Conservation (phyloP, 2,888 invertebrate species). For the Ormyrus nitidulus region DNA sequence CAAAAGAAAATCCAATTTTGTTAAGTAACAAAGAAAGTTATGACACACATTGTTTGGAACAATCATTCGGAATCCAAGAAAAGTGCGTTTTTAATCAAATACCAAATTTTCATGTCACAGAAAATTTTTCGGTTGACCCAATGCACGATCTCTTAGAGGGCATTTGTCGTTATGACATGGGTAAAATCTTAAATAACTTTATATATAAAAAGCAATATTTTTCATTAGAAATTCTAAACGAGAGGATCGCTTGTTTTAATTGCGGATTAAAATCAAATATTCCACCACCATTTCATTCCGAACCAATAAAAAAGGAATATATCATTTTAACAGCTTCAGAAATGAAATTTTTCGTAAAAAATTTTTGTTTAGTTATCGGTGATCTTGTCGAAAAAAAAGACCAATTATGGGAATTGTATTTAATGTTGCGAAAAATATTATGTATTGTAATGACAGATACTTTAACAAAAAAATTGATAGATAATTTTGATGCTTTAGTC, state of each 20-base stretch:
- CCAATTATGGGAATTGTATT: conserved; percentile 9
- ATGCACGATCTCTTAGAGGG: conserved; percentile 21
- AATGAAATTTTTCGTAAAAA: conserved; percentile 15
- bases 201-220: conserved; percentile 23
- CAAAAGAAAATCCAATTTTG: neutral
- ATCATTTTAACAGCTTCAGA: conserved; percentile 20
- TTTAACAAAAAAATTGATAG: neutral
- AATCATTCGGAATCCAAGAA: neutral
- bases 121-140: neutral
- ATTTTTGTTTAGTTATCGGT: conserved; percentile 11
- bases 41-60: neutral
- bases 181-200: neutral
- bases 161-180: neutral
- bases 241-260: neutral
- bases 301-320: neutral
- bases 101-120: neutral
- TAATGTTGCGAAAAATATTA: conserved; percentile 11
- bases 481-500: neutral
- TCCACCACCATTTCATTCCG: neutral
- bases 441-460: neutral
- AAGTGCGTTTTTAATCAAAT: conserved; percentile 8
- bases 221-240: neutral
- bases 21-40: neutral
- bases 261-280: neutral
- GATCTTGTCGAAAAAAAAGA: conserved; percentile 10